Percentiles rank a stretch among this genome's conserved stretches.
These are phyloP conservation scores for Hipparchia semele DNA, from an alignment of 2,888 invertebrate species.

Conservation along the genomic window DNA sequence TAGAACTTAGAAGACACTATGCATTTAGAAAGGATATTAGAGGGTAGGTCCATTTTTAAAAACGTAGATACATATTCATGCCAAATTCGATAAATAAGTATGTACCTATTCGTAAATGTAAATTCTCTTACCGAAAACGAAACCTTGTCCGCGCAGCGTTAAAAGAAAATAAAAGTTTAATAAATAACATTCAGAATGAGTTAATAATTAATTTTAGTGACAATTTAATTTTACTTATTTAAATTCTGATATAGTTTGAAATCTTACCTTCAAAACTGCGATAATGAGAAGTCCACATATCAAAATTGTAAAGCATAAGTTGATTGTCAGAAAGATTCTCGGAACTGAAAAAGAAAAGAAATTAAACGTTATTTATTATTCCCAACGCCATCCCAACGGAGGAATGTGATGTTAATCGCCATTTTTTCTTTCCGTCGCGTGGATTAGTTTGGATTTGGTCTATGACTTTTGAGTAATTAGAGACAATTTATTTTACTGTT, in stretches of 20 bases:
- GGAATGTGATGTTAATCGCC: too few species aligned
- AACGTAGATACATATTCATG: too few species aligned
- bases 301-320: slow-evolving; percentile 91
- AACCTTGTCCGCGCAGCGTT: slow-evolving; percentile 49
- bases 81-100: too few species aligned
- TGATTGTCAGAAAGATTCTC: slow-evolving; percentile 90
- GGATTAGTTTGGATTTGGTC: too few species aligned
- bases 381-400: too few species aligned
- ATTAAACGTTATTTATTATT: not conserved
- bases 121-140: slow-evolving; percentile 58
- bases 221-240: not conserved
- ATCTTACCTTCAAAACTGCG: slow-evolving; percentile 88
- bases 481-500: too few species aligned
- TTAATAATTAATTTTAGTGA: not conserved
- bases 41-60: too few species aligned
- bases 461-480: too few species aligned
- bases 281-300: slow-evolving; percentile 90
- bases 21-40: too few species aligned
- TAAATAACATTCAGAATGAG: slow-evolving; percentile 27
- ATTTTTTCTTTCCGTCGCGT: too few species aligned
- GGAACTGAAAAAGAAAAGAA: slow-evolving; percentile 80
- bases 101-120: not conserved
- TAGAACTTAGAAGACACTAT: too few species aligned
- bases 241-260: slow-evolving; percentile 20
- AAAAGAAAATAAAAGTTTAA: slow-evolving; percentile 34